Base-by-base conservation (phyloP, 2,888 invertebrate species). In the Rotaria sp. region DNA sequence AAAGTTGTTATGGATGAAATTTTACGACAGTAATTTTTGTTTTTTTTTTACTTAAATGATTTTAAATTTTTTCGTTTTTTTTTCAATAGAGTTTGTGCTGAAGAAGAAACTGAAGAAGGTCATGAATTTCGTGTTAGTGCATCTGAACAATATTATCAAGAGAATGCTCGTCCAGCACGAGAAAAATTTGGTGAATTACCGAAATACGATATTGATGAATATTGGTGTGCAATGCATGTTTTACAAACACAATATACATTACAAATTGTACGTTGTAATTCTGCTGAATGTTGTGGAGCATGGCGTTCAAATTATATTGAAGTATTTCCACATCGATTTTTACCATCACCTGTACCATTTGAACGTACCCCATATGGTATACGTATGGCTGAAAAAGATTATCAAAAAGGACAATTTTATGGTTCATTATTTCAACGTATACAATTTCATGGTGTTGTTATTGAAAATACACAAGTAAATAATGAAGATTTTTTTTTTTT, bases 381-480 rank as follows among this genome's bases (percentile, higher is more conserved):
- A n/a, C 80, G 45, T n/a, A 80, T 80, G 80, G 80, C 80, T 8
- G 80, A 80, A 80, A 80, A 80, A 80, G 80, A 80, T n/a, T 80
- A 80, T 80, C 80, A 80, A 80, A 80, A 80, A 80, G 80, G 80
- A 45, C 80, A 80, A 80, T 80, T 80, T 45, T 80, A 80, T n/a
- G 80, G 80, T 80, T 80, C 80, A n/a, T 45, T 80, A 45, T 80
- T 80, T 80, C 80, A 80, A 80, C 80, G 80, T 26, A 80, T 80
- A 45, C 80, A 80, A n/a, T 80, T 80, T n/a, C 80, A 80, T 45
- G 80, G 80, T 45, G 45, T 80, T 80, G 80, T 80, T 15, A 80
- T 80, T 45, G 67, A 67, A 67, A 35, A 67, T 67, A 67, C 67
- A 38, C 35, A 67, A 67, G 67, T 67, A 67, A 67, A 30, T 13